Evolutionary conservation across 2,113 vertebrate species (phyloP).

Genomic region (Hyperoodon ampullatus): DNA sequence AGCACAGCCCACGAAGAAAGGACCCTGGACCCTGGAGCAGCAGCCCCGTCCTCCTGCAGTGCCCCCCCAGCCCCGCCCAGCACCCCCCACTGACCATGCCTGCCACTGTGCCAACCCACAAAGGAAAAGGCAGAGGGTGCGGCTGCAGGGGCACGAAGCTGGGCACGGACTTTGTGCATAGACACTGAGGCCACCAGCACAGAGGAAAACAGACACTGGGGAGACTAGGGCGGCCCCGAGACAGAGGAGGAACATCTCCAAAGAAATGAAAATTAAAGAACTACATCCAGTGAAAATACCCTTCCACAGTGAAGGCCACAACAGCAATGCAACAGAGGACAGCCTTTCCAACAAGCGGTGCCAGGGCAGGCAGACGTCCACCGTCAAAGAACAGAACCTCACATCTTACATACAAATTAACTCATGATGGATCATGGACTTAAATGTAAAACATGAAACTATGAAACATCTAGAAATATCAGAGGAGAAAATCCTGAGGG

Average conservation of each 20-base stretch:
- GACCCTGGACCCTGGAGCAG: no score
- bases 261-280: not conserved
- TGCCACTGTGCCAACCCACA: no score
- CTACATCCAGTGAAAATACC: no score
- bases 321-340: not conserved
- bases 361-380: not conserved
- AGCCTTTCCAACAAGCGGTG: not conserved
- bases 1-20: not conserved
- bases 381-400: not conserved
- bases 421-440: not conserved
- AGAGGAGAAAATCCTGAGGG: not conserved
- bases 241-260: no score
- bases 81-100: not conserved
- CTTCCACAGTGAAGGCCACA: not conserved
- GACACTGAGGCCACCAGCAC: not conserved
- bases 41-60: not conserved
- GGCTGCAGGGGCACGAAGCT: not conserved
- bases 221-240: not conserved
- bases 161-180: rapidly evolving
- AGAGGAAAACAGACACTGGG: not conserved
- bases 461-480: not conserved
- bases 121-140: no score
- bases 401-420: not conserved
- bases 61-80: not conserved
- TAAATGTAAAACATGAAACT: not conserved